Percentiles rank a stretch among this genome's conserved stretches.
Evolutionary conservation across 2,113 vertebrate species (phyloP).

Genomic region (Acinonyx jubatus): DNA sequence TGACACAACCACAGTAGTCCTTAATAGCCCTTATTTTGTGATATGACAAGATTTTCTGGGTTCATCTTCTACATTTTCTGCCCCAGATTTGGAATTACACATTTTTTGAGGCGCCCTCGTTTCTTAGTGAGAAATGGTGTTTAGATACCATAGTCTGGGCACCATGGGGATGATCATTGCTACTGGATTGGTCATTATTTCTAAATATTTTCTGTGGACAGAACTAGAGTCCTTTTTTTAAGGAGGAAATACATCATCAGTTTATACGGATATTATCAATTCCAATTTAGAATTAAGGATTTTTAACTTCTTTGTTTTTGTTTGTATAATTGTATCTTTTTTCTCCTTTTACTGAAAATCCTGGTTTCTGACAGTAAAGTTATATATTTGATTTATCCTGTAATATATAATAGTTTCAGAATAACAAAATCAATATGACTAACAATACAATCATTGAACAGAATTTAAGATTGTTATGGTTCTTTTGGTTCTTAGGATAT

Average conservation of each 20-base stretch:
- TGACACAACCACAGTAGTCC: not conserved
- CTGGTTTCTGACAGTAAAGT: not conserved
- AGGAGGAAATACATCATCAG: not conserved
- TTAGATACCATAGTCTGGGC: not conserved
- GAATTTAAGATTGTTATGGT: not conserved
- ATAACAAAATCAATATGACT: not conserved
- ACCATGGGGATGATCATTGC: not conserved
- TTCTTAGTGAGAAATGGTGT: not conserved
- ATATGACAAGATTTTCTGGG: not conserved
- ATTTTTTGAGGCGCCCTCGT: not conserved
- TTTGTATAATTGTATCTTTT: not conserved
- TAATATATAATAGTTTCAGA: not conserved
- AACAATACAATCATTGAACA: not conserved
- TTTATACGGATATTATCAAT: not conserved
- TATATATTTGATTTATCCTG: not conserved
- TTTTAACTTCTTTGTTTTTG: not conserved
- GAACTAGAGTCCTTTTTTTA: not conserved
- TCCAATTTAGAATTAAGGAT: not conserved
- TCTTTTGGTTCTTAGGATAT: not conserved
- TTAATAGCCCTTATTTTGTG: not conserved
- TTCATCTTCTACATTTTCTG: not conserved
- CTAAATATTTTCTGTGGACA: not conserved
- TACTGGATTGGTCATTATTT: not conserved
- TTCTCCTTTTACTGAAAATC: not conserved
- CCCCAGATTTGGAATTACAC: not conserved